These are phyloP conservation scores for Mimachlamys varia DNA, from an alignment of 2,888 invertebrate genomes.

Conservation along the genomic window DNA sequence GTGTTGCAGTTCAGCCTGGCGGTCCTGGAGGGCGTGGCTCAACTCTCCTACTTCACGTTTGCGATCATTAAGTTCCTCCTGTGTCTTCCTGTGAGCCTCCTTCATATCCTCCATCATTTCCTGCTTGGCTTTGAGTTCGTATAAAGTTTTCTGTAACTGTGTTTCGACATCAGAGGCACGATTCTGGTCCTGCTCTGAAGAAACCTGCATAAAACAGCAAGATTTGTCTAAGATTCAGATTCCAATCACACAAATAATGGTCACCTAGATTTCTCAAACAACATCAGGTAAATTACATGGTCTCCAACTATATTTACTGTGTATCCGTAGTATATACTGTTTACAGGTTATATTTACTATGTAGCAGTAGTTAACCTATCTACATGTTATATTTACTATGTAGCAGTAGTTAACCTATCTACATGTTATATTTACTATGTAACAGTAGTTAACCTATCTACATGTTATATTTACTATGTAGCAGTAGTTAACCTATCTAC, in stretches of 20 bases:
- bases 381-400: no score
- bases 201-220: slow-evolving; percentile 55
- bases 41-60: slow-evolving; percentile 64
- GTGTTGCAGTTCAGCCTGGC: slow-evolving; percentile 71
- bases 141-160: slow-evolving; percentile 63
- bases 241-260: background rate
- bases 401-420: no score
- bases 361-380: no score
- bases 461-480: no score
- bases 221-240: background rate
- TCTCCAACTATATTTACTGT: no score
- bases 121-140: slow-evolving; percentile 70
- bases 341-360: no score
- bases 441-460: no score
- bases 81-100: slow-evolving; percentile 69
- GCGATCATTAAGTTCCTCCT: slow-evolving; percentile 68
- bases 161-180: slow-evolving; percentile 60
- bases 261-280: background rate
- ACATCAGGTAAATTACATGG: no score
- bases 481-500: no score
- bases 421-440: no score
- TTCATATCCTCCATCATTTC: slow-evolving; percentile 72
- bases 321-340: no score
- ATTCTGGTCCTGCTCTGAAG: slow-evolving; percentile 60
- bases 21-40: slow-evolving; percentile 65